Evolutionary conservation across 2,113 vertebrate species (phyloP).

Genomic region (Sterna hirundo): DNA sequence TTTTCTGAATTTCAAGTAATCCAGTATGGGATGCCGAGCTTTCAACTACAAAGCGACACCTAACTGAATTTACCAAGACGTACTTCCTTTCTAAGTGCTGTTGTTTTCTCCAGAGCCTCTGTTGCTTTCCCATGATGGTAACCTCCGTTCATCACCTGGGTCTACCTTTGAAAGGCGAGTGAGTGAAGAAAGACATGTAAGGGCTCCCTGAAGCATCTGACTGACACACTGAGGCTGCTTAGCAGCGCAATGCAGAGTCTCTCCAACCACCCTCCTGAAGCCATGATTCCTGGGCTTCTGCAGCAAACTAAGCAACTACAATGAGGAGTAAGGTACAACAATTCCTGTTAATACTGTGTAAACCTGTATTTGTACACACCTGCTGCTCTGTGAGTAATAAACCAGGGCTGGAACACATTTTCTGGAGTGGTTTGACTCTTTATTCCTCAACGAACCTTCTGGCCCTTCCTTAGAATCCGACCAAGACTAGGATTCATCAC

Average conservation of each 20-base stretch:
- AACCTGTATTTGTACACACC: conserved; percentile 75
- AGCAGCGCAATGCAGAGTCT: neutral
- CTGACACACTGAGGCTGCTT: neutral
- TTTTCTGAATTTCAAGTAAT: neutral
- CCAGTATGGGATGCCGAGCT: neutral
- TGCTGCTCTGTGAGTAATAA: conserved; percentile 75
- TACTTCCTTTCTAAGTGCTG: neutral
- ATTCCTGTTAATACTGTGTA: conserved; percentile 51
- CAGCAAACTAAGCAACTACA: neutral
- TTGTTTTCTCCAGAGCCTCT: neutral
- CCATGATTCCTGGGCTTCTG: neutral
- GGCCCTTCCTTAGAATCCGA: conserved; percentile 76
- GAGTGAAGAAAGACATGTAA: neutral
- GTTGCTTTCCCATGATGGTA: neutral
- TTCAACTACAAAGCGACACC: neutral
- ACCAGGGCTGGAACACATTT: conserved; percentile 66
- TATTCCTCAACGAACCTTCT: conserved; percentile 74
- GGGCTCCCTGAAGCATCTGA: neutral
- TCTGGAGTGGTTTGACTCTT: conserved; percentile 73
- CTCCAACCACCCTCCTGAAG: neutral
- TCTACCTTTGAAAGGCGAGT: neutral
- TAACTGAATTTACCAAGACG: neutral
- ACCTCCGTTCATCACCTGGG: neutral
- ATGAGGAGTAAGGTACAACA: conserved; percentile 19
- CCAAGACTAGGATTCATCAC: conserved; percentile 69